phyloP scores from a whole-genome alignment of 2,888 invertebrate species.

The Pseudococcus viburni region DNA sequence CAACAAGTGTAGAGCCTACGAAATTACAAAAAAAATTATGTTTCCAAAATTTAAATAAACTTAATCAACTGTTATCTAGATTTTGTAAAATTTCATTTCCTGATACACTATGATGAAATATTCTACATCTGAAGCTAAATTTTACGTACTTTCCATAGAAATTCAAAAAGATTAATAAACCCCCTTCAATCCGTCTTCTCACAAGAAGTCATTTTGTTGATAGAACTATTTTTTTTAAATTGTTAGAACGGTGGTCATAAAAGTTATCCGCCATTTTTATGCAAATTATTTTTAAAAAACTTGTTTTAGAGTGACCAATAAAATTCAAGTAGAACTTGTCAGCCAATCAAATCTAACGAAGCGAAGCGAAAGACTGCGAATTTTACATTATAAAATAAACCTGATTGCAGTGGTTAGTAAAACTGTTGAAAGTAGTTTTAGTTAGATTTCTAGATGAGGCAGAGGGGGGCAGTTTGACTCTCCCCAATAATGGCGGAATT shows the following conservation, averaged over 20 bases:
- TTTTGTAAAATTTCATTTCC: too few species aligned
- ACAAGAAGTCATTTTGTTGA: not conserved
- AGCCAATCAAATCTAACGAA: constrained; percentile 7
- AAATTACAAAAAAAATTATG: too few species aligned
- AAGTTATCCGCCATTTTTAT: constrained; percentile 21
- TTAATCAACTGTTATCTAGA: too few species aligned
- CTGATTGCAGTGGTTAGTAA: constrained; percentile 26
- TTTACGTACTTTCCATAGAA: too few species aligned
- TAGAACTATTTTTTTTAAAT: not conserved
- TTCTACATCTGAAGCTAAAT: too few species aligned
- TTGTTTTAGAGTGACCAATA: constrained; percentile 29
- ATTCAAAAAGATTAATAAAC: too few species aligned
- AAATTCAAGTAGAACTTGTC: constrained; percentile 25
- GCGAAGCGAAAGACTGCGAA: not conserved
- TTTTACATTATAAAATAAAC: constrained; percentile 2
- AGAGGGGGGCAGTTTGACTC: too few species aligned
- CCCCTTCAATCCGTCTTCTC: not conserved
- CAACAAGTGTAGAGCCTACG: too few species aligned
- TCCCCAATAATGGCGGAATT: too few species aligned
- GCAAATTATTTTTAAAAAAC: not conserved
- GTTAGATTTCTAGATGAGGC: not conserved
- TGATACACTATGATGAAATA: too few species aligned
- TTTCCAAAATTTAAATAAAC: too few species aligned
- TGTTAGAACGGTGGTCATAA: not conserved
- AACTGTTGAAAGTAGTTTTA: not conserved